Conservation (phyloP, 1,140 invertebrate genomes). For the Hyphantria cunea region DNA sequence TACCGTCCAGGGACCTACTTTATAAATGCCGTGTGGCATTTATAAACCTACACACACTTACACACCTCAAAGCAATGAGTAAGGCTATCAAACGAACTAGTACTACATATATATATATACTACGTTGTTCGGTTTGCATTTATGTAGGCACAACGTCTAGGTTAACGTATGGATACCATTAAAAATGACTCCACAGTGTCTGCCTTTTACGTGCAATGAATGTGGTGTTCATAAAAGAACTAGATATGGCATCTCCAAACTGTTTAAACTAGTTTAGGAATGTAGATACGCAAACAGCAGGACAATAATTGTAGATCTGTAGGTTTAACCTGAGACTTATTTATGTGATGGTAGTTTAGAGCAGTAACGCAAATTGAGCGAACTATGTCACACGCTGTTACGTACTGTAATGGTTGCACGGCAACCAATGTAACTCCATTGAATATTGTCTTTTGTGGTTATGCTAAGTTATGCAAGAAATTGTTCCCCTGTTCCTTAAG, state of each 20-base stretch:
- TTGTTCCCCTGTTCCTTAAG: neutral
- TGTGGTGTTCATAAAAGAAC: conserved; percentile 21
- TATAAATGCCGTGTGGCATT: conserved; percentile 29
- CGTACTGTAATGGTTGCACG: conserved; percentile 14
- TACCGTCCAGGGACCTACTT: conserved; percentile 25
- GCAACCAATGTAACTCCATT: conserved; percentile 13
- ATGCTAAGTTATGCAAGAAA: conserved; percentile 4
- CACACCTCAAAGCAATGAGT: conserved; percentile 35
- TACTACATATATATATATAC: conserved; percentile 6
- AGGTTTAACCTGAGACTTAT: conserved; percentile 13
- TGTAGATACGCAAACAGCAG: conserved; percentile 19
- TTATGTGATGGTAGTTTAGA: conserved; percentile 29
- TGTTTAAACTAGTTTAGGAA: conserved; percentile 22
- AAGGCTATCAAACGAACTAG: conserved; percentile 26
- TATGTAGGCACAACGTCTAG: conserved; percentile 6
- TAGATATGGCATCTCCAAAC: conserved; percentile 16
- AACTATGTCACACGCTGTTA: conserved; percentile 18
- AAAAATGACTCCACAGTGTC: conserved; percentile 8
- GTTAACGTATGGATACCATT: conserved; percentile 20
- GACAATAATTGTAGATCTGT: conserved; percentile 26
- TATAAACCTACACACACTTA: no score
- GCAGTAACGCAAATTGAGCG: conserved; percentile 30
- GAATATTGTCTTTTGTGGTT: conserved; percentile 8
- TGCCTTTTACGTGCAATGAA: conserved; percentile 13
- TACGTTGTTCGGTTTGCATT: neutral